phyloP scores from a whole-genome alignment of 2,888 invertebrate species.

The Pterostichus madidus region DNA sequence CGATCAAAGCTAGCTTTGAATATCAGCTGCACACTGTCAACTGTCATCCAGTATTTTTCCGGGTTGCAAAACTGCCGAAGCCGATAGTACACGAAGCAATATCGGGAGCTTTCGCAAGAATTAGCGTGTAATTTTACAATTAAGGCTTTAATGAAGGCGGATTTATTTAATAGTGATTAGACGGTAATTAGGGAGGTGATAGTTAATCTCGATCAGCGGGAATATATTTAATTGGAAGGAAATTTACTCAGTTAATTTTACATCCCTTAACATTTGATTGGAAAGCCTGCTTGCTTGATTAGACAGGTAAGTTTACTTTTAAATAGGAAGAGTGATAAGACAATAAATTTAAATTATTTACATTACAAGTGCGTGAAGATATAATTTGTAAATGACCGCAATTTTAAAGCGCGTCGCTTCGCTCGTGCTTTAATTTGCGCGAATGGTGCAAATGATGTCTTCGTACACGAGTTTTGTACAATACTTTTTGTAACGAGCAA shows the following conservation, averaged over 20 bases:
- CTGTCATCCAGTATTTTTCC: constrained; percentile 26
- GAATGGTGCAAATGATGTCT: too few relatives aligned
- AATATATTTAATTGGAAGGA: constrained; percentile 46
- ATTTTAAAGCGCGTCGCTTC: too few relatives aligned
- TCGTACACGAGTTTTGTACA: too few relatives aligned
- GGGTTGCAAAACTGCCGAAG: neutral
- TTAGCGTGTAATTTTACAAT: constrained; percentile 47
- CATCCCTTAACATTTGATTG: constrained; percentile 33
- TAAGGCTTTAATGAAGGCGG: constrained; percentile 57
- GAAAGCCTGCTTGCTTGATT: constrained; percentile 25
- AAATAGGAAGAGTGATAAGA: too few relatives aligned
- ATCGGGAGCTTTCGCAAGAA: constrained; percentile 80
- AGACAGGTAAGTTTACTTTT: neutral
- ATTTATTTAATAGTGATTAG: constrained; percentile 64
- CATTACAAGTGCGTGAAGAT: too few relatives aligned
- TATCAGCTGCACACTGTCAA: constrained; percentile 29
- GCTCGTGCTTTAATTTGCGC: too few relatives aligned
- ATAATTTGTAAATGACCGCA: too few relatives aligned
- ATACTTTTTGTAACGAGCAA: too few relatives aligned
- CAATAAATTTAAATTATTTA: too few relatives aligned
- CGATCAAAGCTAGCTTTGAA: constrained; percentile 28
- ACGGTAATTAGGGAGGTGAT: constrained; percentile 40
- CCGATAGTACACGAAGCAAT: constrained; percentile 77
- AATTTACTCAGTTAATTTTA: constrained; percentile 33
- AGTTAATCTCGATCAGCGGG: constrained; percentile 35